A percentile compares a stretch with the other conserved stretches of the same genome.
Evolutionary conservation across 2,888 invertebrate species (phyloP).

Genomic region (Torymus texanus): DNA sequence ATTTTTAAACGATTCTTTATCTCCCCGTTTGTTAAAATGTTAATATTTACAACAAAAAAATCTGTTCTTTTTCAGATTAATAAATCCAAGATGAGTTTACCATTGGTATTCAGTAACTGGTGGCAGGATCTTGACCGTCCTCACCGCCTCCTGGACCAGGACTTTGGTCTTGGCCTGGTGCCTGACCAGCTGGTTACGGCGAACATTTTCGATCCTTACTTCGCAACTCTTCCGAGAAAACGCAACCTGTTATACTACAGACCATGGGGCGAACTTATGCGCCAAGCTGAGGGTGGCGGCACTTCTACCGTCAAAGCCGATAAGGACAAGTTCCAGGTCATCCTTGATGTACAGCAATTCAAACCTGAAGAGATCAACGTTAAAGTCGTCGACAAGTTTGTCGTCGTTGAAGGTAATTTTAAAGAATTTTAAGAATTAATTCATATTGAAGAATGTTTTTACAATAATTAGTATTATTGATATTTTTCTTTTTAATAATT

Average conservation of each 20-base stretch:
- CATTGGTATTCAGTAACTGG: slow-evolving; percentile 89
- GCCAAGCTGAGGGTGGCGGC: slow-evolving; percentile 77
- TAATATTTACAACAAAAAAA: background rate
- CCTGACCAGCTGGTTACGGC: slow-evolving; percentile 61
- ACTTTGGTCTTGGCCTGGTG: slow-evolving; percentile 65
- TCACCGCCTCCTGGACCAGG: slow-evolving; percentile 68
- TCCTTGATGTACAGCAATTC: slow-evolving; percentile 87
- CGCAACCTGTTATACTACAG: slow-evolving; percentile 57
- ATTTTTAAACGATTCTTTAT: background rate
- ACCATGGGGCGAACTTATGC: slow-evolving; percentile 59
- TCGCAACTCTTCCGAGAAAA: slow-evolving; percentile 27
- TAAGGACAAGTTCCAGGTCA: slow-evolving; percentile 83
- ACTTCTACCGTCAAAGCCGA: slow-evolving; percentile 79
- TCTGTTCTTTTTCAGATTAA: slow-evolving; percentile 35
- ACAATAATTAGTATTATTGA: too few relatives aligned
- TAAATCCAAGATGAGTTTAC: slow-evolving; percentile 83
- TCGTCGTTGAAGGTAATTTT: slow-evolving; percentile 81
- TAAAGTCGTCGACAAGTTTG: slow-evolving; percentile 77
- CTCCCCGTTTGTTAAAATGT: background rate
- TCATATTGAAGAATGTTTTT: background rate
- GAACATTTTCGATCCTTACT: slow-evolving; percentile 40
- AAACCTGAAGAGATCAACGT: slow-evolving; percentile 71
- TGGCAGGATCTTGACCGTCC: slow-evolving; percentile 86
- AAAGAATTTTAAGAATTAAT: background rate
- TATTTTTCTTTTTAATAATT: too few relatives aligned